Evolutionary conservation across 2,797 vertebrate species (phyloP), one percentile per base, ranked within the genome.

Genomic region (Pygocentrus nattereri): DNA sequence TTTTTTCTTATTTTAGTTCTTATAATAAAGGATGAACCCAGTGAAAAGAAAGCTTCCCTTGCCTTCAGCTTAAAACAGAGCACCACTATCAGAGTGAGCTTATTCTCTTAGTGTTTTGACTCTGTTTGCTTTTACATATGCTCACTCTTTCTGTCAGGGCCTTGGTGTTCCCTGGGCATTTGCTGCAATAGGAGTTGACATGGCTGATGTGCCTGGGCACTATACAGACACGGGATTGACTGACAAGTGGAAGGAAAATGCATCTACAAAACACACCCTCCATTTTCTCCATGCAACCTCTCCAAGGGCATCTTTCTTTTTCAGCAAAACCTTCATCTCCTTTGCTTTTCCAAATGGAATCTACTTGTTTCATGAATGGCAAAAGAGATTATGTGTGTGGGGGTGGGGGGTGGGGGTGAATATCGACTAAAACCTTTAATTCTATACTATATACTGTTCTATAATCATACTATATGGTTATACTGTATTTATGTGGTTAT

Each of bases 201-300:
- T 82, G 52, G 58, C 71, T 76, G 41, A 58, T 81, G 61, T 69
- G 78, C 64, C 61, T 61, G 1, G 19, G 54, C 59, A 70, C n/a
- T n/a, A 25, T 38, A 74, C 2, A 8, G 78, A 50, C 49, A 67
- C 15, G 77, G 27, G 54, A 5, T 49, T 77, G 82, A 81, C n/a
- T 85, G 84, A 77, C 76, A 59, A 77, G 62, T 58, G 31, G 34
- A 74, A 79, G 34, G 49, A 25, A 87, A 73, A 76, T 84, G 75
- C 69, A 58, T 74, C 25, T 73, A 78, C n/a, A 80, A 80, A 74
- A 50, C 69, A 83, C 62, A 31, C 47, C 30, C 38, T 50, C 23
- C 65, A 78, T 65, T 71, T 80, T 71, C 56, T 56, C 21, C 18
- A 44, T 23, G 64, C 3, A 71, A 19, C 19, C 64, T 73, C 75